These are phyloP conservation scores for Xanthorhoe designata DNA, from an alignment of 2,888 invertebrate species.

Conservation along the genomic window DNA sequence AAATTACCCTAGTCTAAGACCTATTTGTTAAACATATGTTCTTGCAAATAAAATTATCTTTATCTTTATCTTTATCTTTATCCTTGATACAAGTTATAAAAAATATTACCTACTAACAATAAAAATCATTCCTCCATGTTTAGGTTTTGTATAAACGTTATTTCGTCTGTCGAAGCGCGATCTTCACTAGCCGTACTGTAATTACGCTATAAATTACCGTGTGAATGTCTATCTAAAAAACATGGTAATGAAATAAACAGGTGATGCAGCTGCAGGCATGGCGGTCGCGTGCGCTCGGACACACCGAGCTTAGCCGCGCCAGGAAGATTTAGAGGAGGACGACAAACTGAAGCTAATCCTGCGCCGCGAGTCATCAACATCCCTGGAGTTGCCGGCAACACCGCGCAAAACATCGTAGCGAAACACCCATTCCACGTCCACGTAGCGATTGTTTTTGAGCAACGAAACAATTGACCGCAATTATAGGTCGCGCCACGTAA, in stretches of 20 bases:
- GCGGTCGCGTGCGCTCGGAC: conserved; percentile 86
- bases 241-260: conserved; percentile 63
- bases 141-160: no score
- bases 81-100: no score
- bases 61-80: no score
- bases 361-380: conserved; percentile 72
- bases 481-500: no score
- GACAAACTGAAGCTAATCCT: conserved; percentile 72
- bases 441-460: not conserved
- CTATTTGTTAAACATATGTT: no score
- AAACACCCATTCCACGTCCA: not conserved
- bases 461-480: not conserved
- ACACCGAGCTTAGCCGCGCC: conserved; percentile 65
- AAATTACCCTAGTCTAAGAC: no score
- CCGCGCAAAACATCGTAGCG: conserved; percentile 64
- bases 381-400: conserved; percentile 62
- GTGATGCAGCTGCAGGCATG: conserved; percentile 91
- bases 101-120: no score
- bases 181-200: no score
- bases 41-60: no score
- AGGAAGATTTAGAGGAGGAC: conserved; percentile 76
- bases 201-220: not conserved
- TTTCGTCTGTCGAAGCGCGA: no score
- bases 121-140: no score
- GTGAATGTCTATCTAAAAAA: not conserved